A percentile compares a stretch with the other conserved stretches of the same genome.
Conservation (phyloP, 1,140 invertebrate genomes). For the Solen grandis region DNA sequence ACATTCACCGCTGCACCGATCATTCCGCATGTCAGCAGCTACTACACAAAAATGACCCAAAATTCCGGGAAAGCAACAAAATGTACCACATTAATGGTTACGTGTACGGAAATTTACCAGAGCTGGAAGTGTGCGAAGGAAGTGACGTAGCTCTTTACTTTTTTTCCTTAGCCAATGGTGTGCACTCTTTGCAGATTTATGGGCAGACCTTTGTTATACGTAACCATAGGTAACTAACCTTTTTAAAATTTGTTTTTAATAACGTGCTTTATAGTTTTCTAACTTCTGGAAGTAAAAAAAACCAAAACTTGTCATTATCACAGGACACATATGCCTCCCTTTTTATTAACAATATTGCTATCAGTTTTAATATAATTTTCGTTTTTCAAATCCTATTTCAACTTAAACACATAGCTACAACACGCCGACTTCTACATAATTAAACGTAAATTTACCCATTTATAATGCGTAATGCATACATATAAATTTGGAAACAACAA, state of each 20-base stretch:
- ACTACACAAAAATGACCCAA: constrained; percentile 23
- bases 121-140: constrained; percentile 66
- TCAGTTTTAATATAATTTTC: too few relatives aligned
- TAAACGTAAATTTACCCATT: too few relatives aligned
- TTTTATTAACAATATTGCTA: too few relatives aligned
- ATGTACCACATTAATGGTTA: constrained; percentile 70
- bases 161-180: constrained; percentile 35
- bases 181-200: constrained; percentile 44
- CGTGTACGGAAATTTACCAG: constrained; percentile 72
- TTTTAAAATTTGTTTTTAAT: not conserved
- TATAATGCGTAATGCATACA: too few relatives aligned
- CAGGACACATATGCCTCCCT: too few relatives aligned
- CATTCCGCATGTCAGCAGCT: constrained; percentile 27
- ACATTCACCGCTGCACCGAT: constrained; percentile 27
- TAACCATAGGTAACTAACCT: constrained; percentile 34
- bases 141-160: constrained; percentile 60
- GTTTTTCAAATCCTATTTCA: too few relatives aligned
- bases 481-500: too few relatives aligned
- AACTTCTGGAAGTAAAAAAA: too few relatives aligned
- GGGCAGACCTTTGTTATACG: constrained; percentile 42
- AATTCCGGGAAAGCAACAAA: constrained; percentile 59
- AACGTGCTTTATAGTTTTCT: too few relatives aligned
- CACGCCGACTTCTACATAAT: too few relatives aligned
- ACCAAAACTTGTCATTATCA: too few relatives aligned
- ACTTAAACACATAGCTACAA: too few relatives aligned